Percentiles rank a stretch among this genome's conserved stretches.
Conservation (phyloP, 2,888 invertebrate species). For the Xestobium rufovillosum region DNA sequence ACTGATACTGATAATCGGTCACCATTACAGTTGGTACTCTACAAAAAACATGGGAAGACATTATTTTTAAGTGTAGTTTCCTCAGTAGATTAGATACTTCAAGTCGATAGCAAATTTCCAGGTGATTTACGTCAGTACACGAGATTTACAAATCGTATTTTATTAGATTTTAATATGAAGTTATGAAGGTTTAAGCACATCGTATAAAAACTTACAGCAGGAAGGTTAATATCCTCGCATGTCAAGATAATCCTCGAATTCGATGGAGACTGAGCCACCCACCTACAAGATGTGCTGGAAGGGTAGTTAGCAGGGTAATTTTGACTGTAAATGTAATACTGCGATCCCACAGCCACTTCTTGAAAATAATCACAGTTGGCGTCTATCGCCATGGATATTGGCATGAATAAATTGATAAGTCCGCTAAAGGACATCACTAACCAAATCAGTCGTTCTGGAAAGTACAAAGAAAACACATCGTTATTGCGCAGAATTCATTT, state of each 20-base stretch:
- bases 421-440: background rate
- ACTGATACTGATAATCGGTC: slow-evolving; percentile 49
- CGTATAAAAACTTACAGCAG: slow-evolving; percentile 42
- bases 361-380: slow-evolving; percentile 44
- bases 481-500: too few relatives aligned
- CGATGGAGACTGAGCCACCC: slow-evolving; percentile 43
- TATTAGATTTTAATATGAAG: too few relatives aligned
- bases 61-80: background rate
- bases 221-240: slow-evolving; percentile 46
- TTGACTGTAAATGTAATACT: slow-evolving; percentile 45
- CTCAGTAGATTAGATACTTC: too few relatives aligned
- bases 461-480: too few relatives aligned
- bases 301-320: slow-evolving; percentile 46
- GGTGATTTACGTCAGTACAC: too few relatives aligned
- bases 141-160: too few relatives aligned
- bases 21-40: slow-evolving; percentile 44
- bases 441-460: background rate
- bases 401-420: slow-evolving; percentile 34
- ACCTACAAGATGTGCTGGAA: slow-evolving; percentile 43
- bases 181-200: too few relatives aligned
- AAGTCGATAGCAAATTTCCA: too few relatives aligned
- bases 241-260: slow-evolving; percentile 44
- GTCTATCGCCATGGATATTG: slow-evolving; percentile 32
- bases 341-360: slow-evolving; percentile 34
- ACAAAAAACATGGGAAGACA: slow-evolving; percentile 22